Evolutionary conservation across 1,140 invertebrate genomes (phyloP), one percentile per base, ranked within the genome.

Genomic region (Palaemon carinicauda): DNA sequence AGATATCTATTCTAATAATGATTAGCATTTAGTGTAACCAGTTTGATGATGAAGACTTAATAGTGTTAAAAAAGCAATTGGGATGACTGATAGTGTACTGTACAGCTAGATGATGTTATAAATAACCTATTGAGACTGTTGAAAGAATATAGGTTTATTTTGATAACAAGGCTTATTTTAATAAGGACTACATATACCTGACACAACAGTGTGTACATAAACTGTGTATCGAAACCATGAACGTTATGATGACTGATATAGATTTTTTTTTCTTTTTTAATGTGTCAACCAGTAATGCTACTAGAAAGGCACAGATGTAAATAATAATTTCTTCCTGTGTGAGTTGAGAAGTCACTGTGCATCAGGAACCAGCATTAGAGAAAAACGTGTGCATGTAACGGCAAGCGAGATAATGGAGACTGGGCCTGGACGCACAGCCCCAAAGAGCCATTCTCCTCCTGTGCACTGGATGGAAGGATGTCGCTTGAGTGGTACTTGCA

Each of bases 41-140:
- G 78, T 87, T 54, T 80, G 31, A 54, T 29, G 74, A 80, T 41
- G 78, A 69, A 80, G 41, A 77, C 69, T 75, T 87, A 77, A 74
- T 87, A 87, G 85, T 81, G 85, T 77, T 87, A 41, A 81, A 81
- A 74, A 75, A 87, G 71, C 51, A 81, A 77, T 33, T 33, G 85
- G 78, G 50, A 51, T 71, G 81, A 79, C 81, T 78, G 81, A 73
- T 87, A 87, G 85, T 87, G 85, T 87, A 87, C 78, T 87, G 85
- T 87, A 87, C 85, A 87, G 85, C 78, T 87, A 87, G 85, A 86
- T 87, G 85, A 87, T 87, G 85, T 87, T 87, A 87, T 87, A 53
- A 87, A 81, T 87, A 87, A 87, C 85, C 85, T 87, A 87, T 87
- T 87, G 85, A 87, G 85, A 87, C 85, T 87, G 85, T 87, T 87